These are phyloP conservation scores for Coendou prehensilis DNA, from an alignment of 2,797 vertebrate genomes.

Conservation along the genomic window DNA sequence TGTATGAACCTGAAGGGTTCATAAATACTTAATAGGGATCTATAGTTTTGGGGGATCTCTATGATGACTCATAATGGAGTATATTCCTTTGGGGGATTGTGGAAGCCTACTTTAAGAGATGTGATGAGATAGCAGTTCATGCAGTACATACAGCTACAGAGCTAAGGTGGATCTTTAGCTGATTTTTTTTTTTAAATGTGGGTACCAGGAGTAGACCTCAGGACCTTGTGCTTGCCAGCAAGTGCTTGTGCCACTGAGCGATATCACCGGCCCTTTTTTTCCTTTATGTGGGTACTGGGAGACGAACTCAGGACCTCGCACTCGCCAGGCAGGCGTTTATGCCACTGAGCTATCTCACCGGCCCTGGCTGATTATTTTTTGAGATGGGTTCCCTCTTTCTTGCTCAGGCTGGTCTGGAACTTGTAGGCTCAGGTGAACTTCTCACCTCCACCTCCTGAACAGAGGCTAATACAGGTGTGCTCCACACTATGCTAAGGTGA, in stretches of 20 bases:
- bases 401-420: not conserved
- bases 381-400: not conserved
- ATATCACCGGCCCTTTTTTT: too few species aligned
- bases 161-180: not conserved
- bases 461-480: not conserved
- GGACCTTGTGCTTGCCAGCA: too few species aligned
- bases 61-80: not conserved
- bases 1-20: not conserved
- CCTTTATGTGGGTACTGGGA: too few species aligned
- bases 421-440: not conserved
- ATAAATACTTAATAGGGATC: not conserved
- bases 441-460: not conserved
- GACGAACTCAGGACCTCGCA: too few species aligned
- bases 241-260: too few species aligned
- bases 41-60: not conserved
- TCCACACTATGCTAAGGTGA: not conserved
- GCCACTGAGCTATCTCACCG: too few species aligned
- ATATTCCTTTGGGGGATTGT: not conserved
- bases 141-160: not conserved
- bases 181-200: too few species aligned
- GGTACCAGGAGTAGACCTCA: too few species aligned
- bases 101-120: not conserved
- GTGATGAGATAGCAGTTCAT: not conserved
- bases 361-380: not conserved
- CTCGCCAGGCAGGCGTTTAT: too few species aligned